These are phyloP conservation scores for Labeo rohita DNA, from an alignment of 2,113 vertebrate genomes.

Conservation along the genomic window DNA sequence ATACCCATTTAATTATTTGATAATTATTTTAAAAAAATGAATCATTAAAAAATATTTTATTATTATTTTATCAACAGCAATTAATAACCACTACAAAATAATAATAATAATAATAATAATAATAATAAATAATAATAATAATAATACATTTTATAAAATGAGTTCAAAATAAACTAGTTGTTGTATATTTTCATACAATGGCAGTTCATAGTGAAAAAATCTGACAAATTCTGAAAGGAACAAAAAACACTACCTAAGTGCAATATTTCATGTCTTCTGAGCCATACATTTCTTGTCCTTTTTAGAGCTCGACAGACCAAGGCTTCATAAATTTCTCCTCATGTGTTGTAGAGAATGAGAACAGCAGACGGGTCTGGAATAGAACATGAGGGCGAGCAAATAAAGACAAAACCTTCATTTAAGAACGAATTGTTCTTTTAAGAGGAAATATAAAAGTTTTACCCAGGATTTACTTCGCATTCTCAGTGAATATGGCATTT, in stretches of 20 bases:
- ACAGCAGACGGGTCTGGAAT: not conserved
- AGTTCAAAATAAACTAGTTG: too few species aligned
- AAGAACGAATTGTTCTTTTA: not conserved
- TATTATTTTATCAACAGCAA: too few species aligned
- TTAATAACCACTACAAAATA: too few species aligned
- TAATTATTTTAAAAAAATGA: too few species aligned
- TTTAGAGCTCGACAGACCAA: not conserved
- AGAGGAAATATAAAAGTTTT: not conserved
- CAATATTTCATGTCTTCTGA: not conserved
- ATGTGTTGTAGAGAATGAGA: not conserved
- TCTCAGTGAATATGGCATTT: conserved; percentile 68
- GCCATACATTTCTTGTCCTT: not conserved
- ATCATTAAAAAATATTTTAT: too few species aligned
- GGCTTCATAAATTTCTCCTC: not conserved
- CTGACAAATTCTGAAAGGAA: not conserved
- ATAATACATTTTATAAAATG: too few species aligned
- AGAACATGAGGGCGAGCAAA: not conserved
- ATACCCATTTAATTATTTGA: too few species aligned
- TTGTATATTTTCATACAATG: not conserved
- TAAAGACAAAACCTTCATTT: not conserved
- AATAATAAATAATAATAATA: too few species aligned
- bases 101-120: too few species aligned
- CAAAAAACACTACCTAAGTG: not conserved
- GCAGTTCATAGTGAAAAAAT: not conserved
- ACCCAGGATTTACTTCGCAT: conserved; percentile 61